These are phyloP conservation scores for Campopleginae sp. DNA, from an alignment of 2,888 invertebrate species.

Conservation along the genomic window DNA sequence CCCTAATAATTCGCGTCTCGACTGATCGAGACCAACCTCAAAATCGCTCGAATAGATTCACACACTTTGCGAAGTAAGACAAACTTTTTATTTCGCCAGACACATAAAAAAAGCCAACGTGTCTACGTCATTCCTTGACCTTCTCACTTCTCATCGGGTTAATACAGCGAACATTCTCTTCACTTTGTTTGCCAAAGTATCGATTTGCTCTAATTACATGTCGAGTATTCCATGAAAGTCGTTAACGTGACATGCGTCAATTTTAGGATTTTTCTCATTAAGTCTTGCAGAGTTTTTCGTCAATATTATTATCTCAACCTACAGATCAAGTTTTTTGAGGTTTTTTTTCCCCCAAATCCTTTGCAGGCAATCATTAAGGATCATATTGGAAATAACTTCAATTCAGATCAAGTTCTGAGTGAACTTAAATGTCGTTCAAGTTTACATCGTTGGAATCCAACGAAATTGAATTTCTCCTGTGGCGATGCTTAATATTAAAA, in stretches of 20 bases:
- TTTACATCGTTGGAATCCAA: too few relatives aligned
- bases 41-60: neutral
- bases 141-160: constrained; percentile 23
- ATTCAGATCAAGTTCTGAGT: too few relatives aligned
- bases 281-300: neutral
- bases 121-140: constrained; percentile 21
- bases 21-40: neutral
- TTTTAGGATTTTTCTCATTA: neutral
- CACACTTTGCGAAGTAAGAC: neutral
- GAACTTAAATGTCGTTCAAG: too few relatives aligned
- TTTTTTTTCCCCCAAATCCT: neutral
- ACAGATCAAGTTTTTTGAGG: too few relatives aligned
- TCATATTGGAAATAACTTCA: neutral
- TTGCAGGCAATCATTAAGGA: neutral
- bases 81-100: constrained; percentile 17
- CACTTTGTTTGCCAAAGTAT: constrained; percentile 21
- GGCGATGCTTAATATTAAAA: too few relatives aligned
- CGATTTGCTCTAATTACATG: constrained; percentile 36
- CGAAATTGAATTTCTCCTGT: too few relatives aligned
- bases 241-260: neutral
- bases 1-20: constrained; percentile 16
- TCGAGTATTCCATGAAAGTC: neutral
- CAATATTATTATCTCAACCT: neutral
- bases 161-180: neutral
- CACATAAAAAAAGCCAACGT: neutral